Percentiles rank a stretch among this genome's conserved stretches.
These are phyloP conservation scores for Tetrao urogallus DNA, from an alignment of 2,113 vertebrate genomes.

Conservation along the genomic window DNA sequence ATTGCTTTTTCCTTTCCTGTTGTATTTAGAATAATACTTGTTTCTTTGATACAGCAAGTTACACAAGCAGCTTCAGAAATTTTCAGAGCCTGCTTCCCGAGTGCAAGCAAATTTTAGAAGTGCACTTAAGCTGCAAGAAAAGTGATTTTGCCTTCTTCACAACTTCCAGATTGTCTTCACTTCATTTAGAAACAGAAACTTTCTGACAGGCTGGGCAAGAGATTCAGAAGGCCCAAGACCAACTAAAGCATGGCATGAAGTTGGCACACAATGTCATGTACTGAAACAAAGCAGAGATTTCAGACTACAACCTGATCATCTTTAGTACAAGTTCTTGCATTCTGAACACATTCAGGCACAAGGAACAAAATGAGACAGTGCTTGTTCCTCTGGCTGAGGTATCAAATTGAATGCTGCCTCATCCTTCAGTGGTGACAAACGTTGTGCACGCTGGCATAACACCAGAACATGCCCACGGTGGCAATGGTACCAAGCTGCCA, in stretches of 20 bases:
- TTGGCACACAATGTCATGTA: not conserved
- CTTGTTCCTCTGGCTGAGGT: not conserved
- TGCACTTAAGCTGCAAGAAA: not conserved
- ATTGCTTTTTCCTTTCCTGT: not conserved
- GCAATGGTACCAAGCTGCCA: not conserved
- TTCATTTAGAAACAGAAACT: not conserved
- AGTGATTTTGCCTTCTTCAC: not conserved
- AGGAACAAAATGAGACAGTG: fast-evolving
- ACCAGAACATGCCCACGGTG: not conserved
- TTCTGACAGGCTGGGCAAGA: not conserved
- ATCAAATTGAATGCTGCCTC: not conserved
- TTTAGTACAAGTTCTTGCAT: not conserved
- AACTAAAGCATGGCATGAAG: fast-evolving
- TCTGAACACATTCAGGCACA: not conserved
- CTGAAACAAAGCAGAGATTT: not conserved
- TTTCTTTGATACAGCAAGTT: not conserved
- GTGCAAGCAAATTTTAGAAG: not conserved
- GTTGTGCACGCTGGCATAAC: not conserved
- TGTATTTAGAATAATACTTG: not conserved
- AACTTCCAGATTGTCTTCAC: not conserved
- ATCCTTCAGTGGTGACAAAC: not conserved
- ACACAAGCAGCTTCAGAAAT: not conserved
- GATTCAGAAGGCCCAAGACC: not conserved
- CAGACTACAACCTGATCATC: not conserved
- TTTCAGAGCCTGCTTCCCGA: not conserved